phyloP scores from a whole-genome alignment of 2,113 vertebrate species.

The Orycteropus afer region DNA sequence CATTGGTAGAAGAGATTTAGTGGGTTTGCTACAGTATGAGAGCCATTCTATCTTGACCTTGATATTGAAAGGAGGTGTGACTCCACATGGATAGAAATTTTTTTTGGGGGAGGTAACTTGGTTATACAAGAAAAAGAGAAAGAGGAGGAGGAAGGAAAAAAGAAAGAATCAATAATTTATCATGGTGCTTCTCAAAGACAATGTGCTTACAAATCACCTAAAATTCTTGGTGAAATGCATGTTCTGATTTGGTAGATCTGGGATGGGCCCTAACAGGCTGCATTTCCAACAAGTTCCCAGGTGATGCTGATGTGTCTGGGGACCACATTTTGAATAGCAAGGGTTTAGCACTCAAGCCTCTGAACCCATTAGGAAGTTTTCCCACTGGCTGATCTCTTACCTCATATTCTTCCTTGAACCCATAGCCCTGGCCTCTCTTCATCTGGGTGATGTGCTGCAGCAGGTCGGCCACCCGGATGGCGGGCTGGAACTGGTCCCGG shows the following conservation, averaged over 20 bases:
- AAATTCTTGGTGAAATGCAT: neutral
- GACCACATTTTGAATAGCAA: neutral
- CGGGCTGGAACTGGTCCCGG: slow-evolving; percentile 95
- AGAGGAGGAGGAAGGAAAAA: neutral
- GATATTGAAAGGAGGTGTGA: neutral
- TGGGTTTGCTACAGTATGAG: neutral
- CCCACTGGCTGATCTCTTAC: slow-evolving; percentile 81
- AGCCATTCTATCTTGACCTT: neutral
- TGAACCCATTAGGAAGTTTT: neutral
- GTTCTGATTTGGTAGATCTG: neutral
- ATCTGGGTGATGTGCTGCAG: slow-evolving; percentile 99
- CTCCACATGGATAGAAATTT: neutral
- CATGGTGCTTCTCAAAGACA: neutral
- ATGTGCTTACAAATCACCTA: neutral
- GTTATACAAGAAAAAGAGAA: neutral
- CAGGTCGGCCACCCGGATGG: slow-evolving; percentile 96
- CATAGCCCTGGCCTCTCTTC: slow-evolving; percentile 98
- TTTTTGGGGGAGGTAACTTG: neutral
- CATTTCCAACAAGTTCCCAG: neutral
- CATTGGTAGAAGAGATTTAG: neutral
- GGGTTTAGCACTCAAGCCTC: neutral
- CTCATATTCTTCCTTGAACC: slow-evolving; percentile 99
- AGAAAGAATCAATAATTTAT: neutral
- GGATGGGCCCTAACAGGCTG: neutral
- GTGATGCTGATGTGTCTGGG: neutral